Percentiles rank a stretch among this genome's conserved stretches.
Evolutionary conservation across 1,140 invertebrate species (phyloP).

Genomic region (Drosophila kohkoa): DNA sequence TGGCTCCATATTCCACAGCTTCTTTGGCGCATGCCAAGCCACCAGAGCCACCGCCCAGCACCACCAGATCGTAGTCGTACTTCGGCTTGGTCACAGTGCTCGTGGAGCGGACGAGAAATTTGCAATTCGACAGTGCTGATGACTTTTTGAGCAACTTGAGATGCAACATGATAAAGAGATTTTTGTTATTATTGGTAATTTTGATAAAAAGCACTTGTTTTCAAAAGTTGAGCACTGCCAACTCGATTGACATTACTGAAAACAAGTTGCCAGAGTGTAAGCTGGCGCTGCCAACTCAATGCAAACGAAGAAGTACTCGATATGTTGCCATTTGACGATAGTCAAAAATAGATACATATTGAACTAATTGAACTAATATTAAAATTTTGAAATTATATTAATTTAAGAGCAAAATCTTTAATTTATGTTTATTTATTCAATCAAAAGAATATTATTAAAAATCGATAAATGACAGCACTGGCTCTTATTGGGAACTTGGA

Average conservation of each 20-base stretch:
- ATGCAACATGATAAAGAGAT: slow-evolving; percentile 22
- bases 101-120: background rate
- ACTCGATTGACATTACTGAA: slow-evolving; percentile 5
- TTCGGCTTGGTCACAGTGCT: slow-evolving; percentile 70
- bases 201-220: slow-evolving; percentile 17
- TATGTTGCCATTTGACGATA: too few relatives aligned
- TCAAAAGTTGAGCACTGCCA: slow-evolving; percentile 2
- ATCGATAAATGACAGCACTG: too few relatives aligned
- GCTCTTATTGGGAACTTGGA: too few relatives aligned
- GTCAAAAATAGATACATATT: too few relatives aligned
- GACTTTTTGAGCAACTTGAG: slow-evolving; percentile 20
- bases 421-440: too few relatives aligned
- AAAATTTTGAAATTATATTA: too few relatives aligned
- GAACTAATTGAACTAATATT: too few relatives aligned
- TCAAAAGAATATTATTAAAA: too few relatives aligned
- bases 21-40: slow-evolving; percentile 97
- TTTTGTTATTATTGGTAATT: slow-evolving; percentile 9
- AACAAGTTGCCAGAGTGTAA: too few relatives aligned
- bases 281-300: too few relatives aligned
- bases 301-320: too few relatives aligned
- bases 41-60: slow-evolving; percentile 97
- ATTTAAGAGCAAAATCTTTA: too few relatives aligned
- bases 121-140: background rate
- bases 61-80: slow-evolving; percentile 94
- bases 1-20: slow-evolving; percentile 92